Evolutionary conservation across 2,888 invertebrate genomes (phyloP).

Genomic region (Micoletzkya japonica): DNA sequence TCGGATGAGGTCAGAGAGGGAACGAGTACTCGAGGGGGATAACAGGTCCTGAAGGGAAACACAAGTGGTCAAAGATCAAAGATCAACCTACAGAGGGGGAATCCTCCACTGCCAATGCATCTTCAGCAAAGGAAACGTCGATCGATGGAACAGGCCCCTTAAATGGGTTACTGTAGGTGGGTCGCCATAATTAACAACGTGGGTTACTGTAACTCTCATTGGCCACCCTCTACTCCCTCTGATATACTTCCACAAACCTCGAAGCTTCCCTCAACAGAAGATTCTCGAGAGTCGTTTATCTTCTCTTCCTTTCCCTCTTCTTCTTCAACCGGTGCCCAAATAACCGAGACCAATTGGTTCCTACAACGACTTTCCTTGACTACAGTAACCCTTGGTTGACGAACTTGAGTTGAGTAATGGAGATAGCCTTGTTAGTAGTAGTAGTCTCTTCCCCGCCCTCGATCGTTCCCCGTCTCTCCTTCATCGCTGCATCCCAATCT

Average conservation of each 20-base stretch:
- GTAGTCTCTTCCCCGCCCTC: slow-evolving; percentile 1
- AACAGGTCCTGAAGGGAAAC: too few species aligned
- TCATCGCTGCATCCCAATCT: slow-evolving; percentile 32
- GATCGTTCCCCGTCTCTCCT: background rate
- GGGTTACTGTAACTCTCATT: too few species aligned
- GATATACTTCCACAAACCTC: too few species aligned
- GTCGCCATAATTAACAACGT: too few species aligned
- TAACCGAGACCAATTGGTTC: slow-evolving; percentile 22
- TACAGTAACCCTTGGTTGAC: background rate
- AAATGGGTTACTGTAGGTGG: background rate
- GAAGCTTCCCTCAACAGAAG: too few species aligned
- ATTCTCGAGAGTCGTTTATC: too few species aligned
- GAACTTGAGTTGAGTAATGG: slow-evolving; percentile 25
- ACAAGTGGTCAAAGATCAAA: too few species aligned
- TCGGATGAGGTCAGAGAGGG: too few species aligned
- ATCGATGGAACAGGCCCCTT: slow-evolving; percentile 10
- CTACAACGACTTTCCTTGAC: background rate
- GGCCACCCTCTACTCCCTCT: too few species aligned
- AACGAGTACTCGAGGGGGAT: too few species aligned
- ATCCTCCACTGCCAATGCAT: background rate
- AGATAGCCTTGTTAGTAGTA: slow-evolving; percentile 21
- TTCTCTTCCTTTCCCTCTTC: slow-evolving; percentile 12
- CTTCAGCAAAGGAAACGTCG: slow-evolving; percentile 23
- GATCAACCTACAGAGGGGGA: background rate
- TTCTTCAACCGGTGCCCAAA: slow-evolving; percentile 12